Base-by-base conservation (phyloP, 1,140 invertebrate genomes). In the Diabrotica virgifera region DNA sequence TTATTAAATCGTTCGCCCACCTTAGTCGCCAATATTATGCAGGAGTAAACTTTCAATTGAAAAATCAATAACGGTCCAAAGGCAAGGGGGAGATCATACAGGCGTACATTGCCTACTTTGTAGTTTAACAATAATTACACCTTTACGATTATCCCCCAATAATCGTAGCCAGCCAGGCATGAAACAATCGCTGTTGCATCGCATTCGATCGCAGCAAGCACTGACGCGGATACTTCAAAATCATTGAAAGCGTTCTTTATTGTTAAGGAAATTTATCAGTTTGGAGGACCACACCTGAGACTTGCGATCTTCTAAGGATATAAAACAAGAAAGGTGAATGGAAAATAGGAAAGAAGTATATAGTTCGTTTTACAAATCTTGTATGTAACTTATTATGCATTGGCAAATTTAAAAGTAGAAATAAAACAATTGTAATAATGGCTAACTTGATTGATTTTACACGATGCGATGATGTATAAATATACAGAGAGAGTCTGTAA, bases 111-210 rank as follows among this genome's bases (percentile, higher is more conserved):
- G n/a, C 8, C 40, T 46, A 46, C 40, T 46, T 46, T 46, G 5
- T 46, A 46, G 40, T 46, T 46, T 46, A 46, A 46, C 40, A 46
- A 46, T 46, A 46, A 46, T 46, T 46, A 46, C 40, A 46, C 40
- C 40, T 46, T 46, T 10, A 46, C 40, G 40, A 46, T 46, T 46
- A 46, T 46, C 40, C 40, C 40, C 40, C 40, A 46, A 46, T 46
- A 46, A 46, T 46, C n/a, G 40, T 46, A n/a, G 40, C 4, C 40
- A 46, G 40, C 40, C 40, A 46, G 40, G 40, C 40, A 46, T 46
- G 40, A 46, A 46, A 46, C 40, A 46, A 46, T 46, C 40, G n/a
- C 8, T 46, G 40, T 46, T 46, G 5, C 40, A 46, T n/a, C 40
- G 40, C 8, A 46, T 46, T 46, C n/a, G 40, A 46, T 46, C 40